Evolutionary conservation across 2,113 vertebrate genomes (phyloP).

Genomic region (Origma solitaria): DNA sequence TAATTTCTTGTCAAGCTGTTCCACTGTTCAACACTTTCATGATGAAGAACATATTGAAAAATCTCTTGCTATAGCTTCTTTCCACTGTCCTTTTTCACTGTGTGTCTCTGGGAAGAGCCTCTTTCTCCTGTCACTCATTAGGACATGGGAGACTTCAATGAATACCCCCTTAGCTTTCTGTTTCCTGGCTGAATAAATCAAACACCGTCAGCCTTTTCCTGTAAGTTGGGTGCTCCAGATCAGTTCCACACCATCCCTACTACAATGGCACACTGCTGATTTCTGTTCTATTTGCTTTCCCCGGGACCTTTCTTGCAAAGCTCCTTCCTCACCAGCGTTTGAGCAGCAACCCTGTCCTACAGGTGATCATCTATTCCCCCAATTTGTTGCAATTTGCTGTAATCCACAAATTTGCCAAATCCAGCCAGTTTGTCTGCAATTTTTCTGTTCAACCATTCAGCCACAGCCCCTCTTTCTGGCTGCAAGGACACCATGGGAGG

Average conservation of each 20-base stretch:
- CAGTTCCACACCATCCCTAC: background rate
- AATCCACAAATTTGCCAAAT: background rate
- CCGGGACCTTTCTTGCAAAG: background rate
- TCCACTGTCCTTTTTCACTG: background rate
- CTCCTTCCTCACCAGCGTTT: background rate
- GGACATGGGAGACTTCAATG: background rate
- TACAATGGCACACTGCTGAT: background rate
- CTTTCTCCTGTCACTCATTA: background rate
- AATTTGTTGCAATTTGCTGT: background rate
- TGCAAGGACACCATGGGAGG: background rate
- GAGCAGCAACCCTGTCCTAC: background rate
- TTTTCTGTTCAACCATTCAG: background rate
- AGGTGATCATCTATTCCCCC: background rate
- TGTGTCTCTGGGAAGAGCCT: background rate
- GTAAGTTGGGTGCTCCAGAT: accelerated
- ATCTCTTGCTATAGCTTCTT: background rate
- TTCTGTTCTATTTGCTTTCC: background rate
- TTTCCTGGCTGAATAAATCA: background rate
- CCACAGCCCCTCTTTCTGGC: accelerated
- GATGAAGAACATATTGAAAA: background rate
- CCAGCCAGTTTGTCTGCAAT: background rate
- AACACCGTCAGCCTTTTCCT: background rate
- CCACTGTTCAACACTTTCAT: background rate
- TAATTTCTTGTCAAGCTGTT: background rate
- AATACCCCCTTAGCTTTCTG: background rate